Evolutionary conservation across 2,113 vertebrate species (phyloP), one percentile per base, ranked within the genome.

Genomic region (Rhea americana): DNA sequence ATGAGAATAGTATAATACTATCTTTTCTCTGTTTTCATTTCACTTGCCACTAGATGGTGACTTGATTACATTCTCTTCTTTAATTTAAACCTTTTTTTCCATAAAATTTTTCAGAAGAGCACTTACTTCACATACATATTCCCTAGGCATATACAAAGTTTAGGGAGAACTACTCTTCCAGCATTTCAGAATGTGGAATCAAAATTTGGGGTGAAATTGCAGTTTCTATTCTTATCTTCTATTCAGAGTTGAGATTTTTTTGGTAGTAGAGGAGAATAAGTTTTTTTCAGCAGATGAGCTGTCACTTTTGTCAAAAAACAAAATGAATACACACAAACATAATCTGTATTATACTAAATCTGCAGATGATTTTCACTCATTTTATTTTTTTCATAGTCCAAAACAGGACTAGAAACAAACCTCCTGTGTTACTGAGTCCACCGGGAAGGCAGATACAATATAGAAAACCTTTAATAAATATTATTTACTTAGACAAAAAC

Each of bases 1-100:
- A 26, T 32, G 24, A 85, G 35, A 25, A 39, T 0, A 5, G 18
- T 2, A 3, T 5, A 13, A 18, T 6, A 13, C 12, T 0, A 2
- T 0, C 0, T 17, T 79, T 28, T 13, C 37, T 53, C 71, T 66
- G 9, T n/a, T 32, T 43, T 70, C 20, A 61, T 18, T 25, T 55
- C 55, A 11, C 9, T 13, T 82, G 48, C 86, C 93, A 76, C 92
- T 89, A 93, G 91, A 61, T 89, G 89, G 91, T 19, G 92, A 89
- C 87, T 37, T 37, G 48, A 58, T 14, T 13, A 91, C 66, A 20
- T 35, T 45, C 1, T 76, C 50, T 35, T 45, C 1, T 76, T 53
- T 11, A 65, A 81, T 77, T 11, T 68, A 3, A 50, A 43, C 19
- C 17, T 26, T 68, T 10, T 63, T 25, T 59, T 35, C 35, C 28